Evolutionary conservation across 2,113 vertebrate genomes (phyloP).

Genomic region (Cyanocitta stelleri): DNA sequence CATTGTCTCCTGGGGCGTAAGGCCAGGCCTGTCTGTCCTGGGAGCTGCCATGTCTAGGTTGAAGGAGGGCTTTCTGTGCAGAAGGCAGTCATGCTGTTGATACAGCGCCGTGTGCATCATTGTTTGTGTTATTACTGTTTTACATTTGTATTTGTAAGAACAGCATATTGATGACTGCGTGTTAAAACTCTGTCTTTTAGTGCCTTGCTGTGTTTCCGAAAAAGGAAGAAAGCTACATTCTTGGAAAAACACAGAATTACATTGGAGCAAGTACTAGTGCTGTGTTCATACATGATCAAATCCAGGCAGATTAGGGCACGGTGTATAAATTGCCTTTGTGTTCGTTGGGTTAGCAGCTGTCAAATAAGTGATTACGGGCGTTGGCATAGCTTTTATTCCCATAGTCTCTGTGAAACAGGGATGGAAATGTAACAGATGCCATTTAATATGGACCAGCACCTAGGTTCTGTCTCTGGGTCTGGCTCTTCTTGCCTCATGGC

Average conservation of each 20-base stretch:
- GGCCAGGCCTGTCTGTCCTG: background rate
- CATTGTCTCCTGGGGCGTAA: background rate
- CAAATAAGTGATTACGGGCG: constrained; percentile 55
- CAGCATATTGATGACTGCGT: background rate
- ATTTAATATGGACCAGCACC: constrained; percentile 52
- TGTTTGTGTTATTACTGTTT: constrained; percentile 37
- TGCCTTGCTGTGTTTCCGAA: background rate
- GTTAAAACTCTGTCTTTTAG: constrained; percentile 46
- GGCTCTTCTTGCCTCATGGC: background rate
- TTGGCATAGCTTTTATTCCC: constrained; percentile 38
- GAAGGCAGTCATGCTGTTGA: background rate
- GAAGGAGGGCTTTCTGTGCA: background rate
- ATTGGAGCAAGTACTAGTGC: background rate
- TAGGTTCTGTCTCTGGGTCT: constrained; percentile 16
- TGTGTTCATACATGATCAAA: constrained; percentile 28
- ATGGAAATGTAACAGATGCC: constrained; percentile 61
- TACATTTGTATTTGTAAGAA: constrained; percentile 24
- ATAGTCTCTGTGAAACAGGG: constrained; percentile 13
- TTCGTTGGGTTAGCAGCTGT: constrained; percentile 53
- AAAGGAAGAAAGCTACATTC: background rate
- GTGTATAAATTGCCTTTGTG: constrained; percentile 31
- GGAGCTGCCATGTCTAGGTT: background rate
- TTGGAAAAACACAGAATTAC: background rate
- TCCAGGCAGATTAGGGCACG: constrained; percentile 19
- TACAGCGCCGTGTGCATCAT: background rate